Evolutionary conservation across 92 coral and sea anemone species (phyloP), one percentile per base, ranked within the genome.

Genomic region (Umimayanthus chanpuru): DNA sequence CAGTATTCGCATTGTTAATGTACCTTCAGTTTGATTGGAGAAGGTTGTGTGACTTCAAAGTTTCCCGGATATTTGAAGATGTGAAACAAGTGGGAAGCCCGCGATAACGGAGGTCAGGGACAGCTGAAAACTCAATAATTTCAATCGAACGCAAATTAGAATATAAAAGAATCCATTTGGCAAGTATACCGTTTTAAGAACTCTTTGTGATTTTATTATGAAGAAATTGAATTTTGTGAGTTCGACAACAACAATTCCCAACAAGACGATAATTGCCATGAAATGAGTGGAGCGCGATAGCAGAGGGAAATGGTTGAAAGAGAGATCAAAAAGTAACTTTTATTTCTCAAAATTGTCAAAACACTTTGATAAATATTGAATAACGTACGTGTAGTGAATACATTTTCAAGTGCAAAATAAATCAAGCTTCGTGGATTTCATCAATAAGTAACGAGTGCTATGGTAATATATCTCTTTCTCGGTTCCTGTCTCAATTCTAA

Each of bases 401-500:
- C 32, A 70, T 72, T 83, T 83, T 65, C 76, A 40, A 82, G 36
- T 21, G 61, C 21, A 28, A 83, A 83, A 68, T 28, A 50, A 40
- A 68, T 82, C 64, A 70, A 83, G 56, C 44, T 83, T 15, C 29
- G 44, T 68, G 38, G 74, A 30, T 43, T 83, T 83, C 78, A 83
- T 83, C 66, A 83, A 83, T 83, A 83, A 83, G 36, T 83, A 25
- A 83, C 87, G 87, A 83, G 18, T 67, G 76, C 67, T 83, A 61
- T 29, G 12, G 43, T 30, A 83, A 47, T 70, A 70, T 68, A 68
- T 47, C 64, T 70, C 43, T 29, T 11, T 41, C 65, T 29, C 6
- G 71, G 36, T 21, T 80, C 23, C 67, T 8, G 21, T 16, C 25
- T 23, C 1, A 21, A 25, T 26, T 61, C 49, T 55, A 2, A 65